Evolutionary conservation across 2,888 invertebrate species (phyloP).

Genomic region (Ormia ochracea): DNA sequence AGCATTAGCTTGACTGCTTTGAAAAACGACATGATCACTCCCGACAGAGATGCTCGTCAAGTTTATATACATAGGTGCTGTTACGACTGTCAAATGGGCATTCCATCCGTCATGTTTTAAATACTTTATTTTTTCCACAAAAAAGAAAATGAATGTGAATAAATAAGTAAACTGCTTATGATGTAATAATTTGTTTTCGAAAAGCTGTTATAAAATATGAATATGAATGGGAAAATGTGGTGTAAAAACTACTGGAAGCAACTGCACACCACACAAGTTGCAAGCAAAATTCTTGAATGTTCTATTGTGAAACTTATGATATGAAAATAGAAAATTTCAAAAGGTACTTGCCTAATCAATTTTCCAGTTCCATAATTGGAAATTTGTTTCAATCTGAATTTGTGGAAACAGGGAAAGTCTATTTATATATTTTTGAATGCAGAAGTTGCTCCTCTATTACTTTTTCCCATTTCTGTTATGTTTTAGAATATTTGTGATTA

Average conservation of each 20-base stretch:
- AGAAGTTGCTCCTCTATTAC: no score
- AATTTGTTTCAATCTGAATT: no score
- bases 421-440: no score
- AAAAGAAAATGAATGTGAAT: conserved; percentile 1
- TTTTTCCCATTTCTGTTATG: no score
- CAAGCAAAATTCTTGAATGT: not conserved
- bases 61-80: conserved; percentile 3
- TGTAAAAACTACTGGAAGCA: not conserved
- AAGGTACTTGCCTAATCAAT: no score
- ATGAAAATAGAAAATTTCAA: not conserved
- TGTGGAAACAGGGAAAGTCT: no score
- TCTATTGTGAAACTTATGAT: not conserved
- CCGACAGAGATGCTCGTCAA: not conserved
- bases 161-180: conserved; percentile 4
- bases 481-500: no score
- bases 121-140: not conserved
- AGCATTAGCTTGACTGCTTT: not conserved
- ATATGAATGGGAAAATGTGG: not conserved
- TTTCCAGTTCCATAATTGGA: no score
- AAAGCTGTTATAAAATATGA: not conserved
- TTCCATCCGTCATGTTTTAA: not conserved
- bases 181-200: conserved; percentile 26
- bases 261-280: not conserved
- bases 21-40: not conserved
- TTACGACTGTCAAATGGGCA: conserved; percentile 14